Base-by-base conservation (phyloP, 2,797 vertebrate species). In the Platalea minor region DNA sequence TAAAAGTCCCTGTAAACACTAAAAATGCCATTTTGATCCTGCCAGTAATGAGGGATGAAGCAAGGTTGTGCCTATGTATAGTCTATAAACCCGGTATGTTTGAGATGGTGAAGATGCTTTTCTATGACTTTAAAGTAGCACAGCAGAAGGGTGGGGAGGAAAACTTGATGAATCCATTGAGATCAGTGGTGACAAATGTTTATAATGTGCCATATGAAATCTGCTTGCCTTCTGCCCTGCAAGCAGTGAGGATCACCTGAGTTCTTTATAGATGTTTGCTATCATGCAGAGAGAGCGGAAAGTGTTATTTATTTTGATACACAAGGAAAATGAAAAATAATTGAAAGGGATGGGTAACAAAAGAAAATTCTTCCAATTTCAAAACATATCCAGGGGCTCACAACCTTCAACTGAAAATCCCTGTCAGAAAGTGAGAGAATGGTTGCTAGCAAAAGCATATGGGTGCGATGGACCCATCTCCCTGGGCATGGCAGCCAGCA, bases 181-280 rank as follows among this genome's bases (percentile, higher is more conserved):
- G 74, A 73, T 15, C 0, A 5, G 76, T 73, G 69, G 63, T 88
- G 85, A 85, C 29, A 89, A 88, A 91, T 39, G 78, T 65, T 73
- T 92, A 51, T 19, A 70, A 94, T 63, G 94, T 83, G 68, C 86
- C 68, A 45, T n/a, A 53, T 46, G 78, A 91, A 87, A 91, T 25
- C 79, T 89, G 87, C 94, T 83, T 70, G 89, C 86, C 39, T 91
- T 77, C 93, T 96, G 88, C 82, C 76, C 59, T 73, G 87, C 82
- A 91, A 94, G 82, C 79, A 96, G 72, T 50, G 80, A 91, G 67
- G 73, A 91, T 93, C 96, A 93, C 96, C 96, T 96, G 96, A 97
- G 96, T 91, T 96, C 85, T 88, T 89, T 92, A 88, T 54, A 85
- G 84, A 96, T 61, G 77, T 65, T 92, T 88, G 65, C 61, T 64